These are phyloP conservation scores for Colossoma macropomum DNA, from an alignment of 2,113 vertebrate species.

Conservation along the genomic window DNA sequence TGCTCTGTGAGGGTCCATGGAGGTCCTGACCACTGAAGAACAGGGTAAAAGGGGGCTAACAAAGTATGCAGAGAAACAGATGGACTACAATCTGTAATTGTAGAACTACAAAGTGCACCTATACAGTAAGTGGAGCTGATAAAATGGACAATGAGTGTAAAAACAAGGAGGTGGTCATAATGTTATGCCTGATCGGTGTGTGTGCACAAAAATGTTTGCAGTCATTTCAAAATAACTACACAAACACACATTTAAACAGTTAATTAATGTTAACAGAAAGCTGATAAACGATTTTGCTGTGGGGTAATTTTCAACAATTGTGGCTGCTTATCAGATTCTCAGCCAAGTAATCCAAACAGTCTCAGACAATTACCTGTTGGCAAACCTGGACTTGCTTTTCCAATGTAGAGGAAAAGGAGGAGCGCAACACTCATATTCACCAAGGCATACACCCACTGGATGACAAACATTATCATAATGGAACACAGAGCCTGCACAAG, in stretches of 20 bases:
- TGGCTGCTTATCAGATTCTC: not conserved
- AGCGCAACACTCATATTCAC: conserved; percentile 83
- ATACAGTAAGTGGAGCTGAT: no score
- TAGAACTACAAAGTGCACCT: no score
- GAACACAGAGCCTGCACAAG: conserved; percentile 83
- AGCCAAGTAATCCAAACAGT: conserved; percentile 3
- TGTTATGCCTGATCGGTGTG: no score
- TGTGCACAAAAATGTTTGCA: not conserved
- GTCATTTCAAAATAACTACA: not conserved
- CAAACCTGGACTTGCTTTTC: conserved; percentile 89
- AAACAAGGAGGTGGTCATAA: no score
- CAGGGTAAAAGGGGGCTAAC: no score
- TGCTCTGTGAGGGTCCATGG: no score
- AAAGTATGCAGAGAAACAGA: no score
- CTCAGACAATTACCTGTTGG: conserved; percentile 80
- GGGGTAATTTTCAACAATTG: not conserved
- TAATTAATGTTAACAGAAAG: not conserved
- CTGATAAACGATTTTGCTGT: not conserved
- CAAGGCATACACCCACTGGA: conserved; percentile 94
- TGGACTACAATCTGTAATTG: no score
- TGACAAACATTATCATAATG: conserved; percentile 91
- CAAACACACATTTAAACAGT: not conserved
- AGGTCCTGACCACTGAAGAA: no score
- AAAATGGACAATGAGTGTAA: no score
- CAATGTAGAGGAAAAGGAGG: conserved; percentile 92